These are phyloP conservation scores for Alcis repandata DNA, from an alignment of 2,888 invertebrate species.

Conservation along the genomic window DNA sequence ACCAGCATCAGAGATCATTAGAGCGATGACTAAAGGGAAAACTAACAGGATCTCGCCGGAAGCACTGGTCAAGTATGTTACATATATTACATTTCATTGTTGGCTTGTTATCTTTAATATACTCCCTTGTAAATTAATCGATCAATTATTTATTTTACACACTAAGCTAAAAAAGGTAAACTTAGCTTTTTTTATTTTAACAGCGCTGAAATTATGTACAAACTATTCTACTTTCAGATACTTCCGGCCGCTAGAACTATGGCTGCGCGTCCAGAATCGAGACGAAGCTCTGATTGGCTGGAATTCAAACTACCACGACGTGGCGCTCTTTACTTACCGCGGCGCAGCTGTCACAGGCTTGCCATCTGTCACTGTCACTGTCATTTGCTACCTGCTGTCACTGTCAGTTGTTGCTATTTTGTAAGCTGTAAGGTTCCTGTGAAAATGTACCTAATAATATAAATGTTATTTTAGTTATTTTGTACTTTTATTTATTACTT, in stretches of 20 bases:
- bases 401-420: constrained; percentile 7
- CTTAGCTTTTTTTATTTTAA: not conserved
- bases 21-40: constrained; percentile 89
- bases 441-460: not conserved
- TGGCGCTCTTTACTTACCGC: constrained; percentile 84
- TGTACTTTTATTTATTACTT: not conserved
- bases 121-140: too few relatives aligned
- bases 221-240: constrained; percentile 77
- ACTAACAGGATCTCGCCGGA: constrained; percentile 91
- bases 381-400: constrained; percentile 20
- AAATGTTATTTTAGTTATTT: constrained; percentile 4
- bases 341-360: constrained; percentile 44
- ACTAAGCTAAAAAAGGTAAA: too few relatives aligned
- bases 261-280: constrained; percentile 92
- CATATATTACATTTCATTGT: too few relatives aligned
- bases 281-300: constrained; percentile 91
- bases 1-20: constrained; percentile 90
- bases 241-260: constrained; percentile 92
- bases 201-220: not conserved
- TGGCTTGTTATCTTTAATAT: too few relatives aligned
- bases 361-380: constrained; percentile 19
- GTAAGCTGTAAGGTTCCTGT: constrained; percentile 1
- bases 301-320: constrained; percentile 89
- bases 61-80: constrained; percentile 89
- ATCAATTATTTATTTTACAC: too few relatives aligned